Conservation (phyloP, 1,140 invertebrate genomes). For the Drosophila kanapiae region DNA sequence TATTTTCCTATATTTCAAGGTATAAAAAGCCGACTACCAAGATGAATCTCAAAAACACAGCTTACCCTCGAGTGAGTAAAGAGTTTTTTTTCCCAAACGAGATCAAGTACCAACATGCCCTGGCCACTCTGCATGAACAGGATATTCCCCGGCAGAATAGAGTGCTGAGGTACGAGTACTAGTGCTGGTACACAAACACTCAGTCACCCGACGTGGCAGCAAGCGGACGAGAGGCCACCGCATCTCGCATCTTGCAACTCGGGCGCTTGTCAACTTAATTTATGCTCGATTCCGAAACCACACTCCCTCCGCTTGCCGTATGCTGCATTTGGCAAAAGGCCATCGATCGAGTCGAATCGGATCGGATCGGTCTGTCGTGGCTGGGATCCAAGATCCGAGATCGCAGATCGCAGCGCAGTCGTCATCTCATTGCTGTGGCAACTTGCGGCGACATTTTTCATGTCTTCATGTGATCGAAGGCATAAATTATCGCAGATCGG, state of each 20-base stretch:
- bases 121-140: fast-evolving
- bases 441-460: conserved; percentile 82
- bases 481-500: conserved; percentile 78
- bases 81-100: too few species aligned
- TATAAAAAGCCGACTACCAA: too few species aligned
- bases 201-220: conserved; percentile 37
- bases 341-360: conserved; percentile 55
- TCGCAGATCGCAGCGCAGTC: conserved; percentile 40
- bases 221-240: conserved; percentile 19
- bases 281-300: conserved; percentile 71
- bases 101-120: conserved; percentile 12
- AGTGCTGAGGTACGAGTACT: conserved; percentile 54
- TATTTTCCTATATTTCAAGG: too few species aligned
- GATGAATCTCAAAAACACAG: too few species aligned
- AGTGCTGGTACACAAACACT: conserved; percentile 44
- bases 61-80: too few species aligned
- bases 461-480: conserved; percentile 82
- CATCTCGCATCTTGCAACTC: conserved; percentile 39
- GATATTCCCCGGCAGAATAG: conserved; percentile 24
- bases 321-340: conserved; percentile 73
- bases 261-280: conserved; percentile 78
- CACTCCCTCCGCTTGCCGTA: conserved; percentile 1
- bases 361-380: conserved; percentile 20
- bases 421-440: conserved; percentile 70
- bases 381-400: conserved; percentile 30